Evolutionary conservation across 2,113 vertebrate genomes (phyloP).

Genomic region (Dipodomys merriami): DNA sequence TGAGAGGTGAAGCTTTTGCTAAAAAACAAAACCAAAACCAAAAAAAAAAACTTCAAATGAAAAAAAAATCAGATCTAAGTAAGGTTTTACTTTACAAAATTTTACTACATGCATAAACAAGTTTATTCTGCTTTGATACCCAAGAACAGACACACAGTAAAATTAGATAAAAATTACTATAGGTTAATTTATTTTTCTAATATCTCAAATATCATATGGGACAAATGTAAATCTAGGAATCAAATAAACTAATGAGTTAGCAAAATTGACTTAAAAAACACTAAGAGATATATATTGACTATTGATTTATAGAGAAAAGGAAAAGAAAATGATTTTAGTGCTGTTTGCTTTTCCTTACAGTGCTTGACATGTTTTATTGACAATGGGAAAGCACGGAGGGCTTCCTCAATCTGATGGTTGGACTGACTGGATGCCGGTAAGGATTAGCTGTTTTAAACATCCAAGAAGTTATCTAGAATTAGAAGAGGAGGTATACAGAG

Average conservation of each 20-base stretch:
- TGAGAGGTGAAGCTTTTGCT: neutral
- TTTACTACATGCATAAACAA: neutral
- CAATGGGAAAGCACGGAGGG: neutral
- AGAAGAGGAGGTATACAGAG: neutral
- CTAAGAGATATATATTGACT: neutral
- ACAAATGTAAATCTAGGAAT: slow-evolving; percentile 29
- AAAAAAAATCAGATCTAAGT: neutral
- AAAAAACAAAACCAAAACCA: neutral
- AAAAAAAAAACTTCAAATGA: neutral
- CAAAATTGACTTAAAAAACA: neutral
- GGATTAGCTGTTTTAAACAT: neutral
- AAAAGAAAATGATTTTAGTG: neutral
- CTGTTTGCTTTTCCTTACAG: neutral
- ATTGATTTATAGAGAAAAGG: neutral
- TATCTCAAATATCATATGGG: neutral
- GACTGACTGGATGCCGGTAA: neutral
- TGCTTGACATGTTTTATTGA: neutral
- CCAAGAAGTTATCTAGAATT: too few species aligned
- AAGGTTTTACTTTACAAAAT: slow-evolving; percentile 8
- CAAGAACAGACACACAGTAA: neutral
- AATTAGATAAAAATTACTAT: slow-evolving; percentile 40
- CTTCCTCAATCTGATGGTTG: neutral
- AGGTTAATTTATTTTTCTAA: slow-evolving; percentile 29
- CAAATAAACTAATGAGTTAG: slow-evolving; percentile 30
- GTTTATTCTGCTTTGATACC: neutral